Percentiles rank a stretch among this genome's conserved stretches.
Conservation (phyloP, 2,113 vertebrate species). For the Zosterops hypoxanthus region DNA sequence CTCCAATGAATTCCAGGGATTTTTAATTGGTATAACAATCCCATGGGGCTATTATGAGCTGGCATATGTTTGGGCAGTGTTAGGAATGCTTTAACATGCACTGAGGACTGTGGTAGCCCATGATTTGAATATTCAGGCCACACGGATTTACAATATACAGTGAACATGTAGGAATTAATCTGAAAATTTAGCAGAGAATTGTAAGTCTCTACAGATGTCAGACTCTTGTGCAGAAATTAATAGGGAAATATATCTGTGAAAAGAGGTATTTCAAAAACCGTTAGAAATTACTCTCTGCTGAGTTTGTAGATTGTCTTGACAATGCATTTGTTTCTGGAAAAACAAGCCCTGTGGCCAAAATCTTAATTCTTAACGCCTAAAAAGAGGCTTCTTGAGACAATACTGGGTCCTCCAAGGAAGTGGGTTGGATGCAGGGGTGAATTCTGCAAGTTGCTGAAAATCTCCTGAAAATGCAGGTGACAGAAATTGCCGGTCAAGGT, state of each 20-base stretch:
- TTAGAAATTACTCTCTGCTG: background rate
- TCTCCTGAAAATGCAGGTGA: background rate
- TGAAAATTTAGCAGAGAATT: background rate
- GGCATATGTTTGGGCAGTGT: background rate
- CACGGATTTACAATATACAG: background rate
- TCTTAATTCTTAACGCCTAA: background rate
- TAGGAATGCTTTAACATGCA: background rate
- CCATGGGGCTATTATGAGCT: background rate
- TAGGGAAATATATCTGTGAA: background rate
- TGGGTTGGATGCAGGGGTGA: background rate
- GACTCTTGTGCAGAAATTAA: background rate
- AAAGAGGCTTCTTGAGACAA: background rate
- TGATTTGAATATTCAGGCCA: background rate
- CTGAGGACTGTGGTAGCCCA: background rate
- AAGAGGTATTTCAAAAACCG: background rate
- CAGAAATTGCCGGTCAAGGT: background rate
- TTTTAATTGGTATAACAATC: conserved; percentile 36
- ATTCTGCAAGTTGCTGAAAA: background rate
- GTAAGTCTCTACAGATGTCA: background rate
- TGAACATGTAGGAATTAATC: background rate
- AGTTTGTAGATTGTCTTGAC: background rate
- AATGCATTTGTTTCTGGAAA: background rate
- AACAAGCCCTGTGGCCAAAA: background rate
- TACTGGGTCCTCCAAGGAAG: background rate
- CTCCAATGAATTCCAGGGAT: conserved; percentile 33